These are phyloP conservation scores for Iguana delicatissima DNA, from an alignment of 2,797 vertebrate species.

Conservation along the genomic window DNA sequence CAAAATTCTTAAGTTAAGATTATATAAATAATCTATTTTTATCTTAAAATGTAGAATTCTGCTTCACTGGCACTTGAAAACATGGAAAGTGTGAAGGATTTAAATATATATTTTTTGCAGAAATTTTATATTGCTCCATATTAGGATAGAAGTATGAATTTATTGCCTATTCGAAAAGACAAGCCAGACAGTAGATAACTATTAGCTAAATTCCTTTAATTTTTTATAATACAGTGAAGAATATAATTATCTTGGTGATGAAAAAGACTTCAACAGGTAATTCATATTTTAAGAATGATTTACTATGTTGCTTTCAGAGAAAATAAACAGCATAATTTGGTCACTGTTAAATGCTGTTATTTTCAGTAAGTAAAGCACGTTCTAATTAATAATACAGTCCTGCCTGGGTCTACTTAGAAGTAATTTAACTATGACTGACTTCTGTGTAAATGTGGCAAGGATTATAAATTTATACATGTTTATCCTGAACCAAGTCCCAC, in stretches of 20 bases:
- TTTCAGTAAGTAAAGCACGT: neutral
- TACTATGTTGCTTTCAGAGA: constrained; percentile 32
- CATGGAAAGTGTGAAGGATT: constrained; percentile 50
- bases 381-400: neutral
- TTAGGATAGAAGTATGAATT: neutral
- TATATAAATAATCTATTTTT: constrained; percentile 63
- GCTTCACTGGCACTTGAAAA: constrained; percentile 43
- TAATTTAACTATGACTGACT: neutral
- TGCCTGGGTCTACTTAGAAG: neutral
- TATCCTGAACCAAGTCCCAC: neutral
- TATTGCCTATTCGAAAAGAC: neutral
- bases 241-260: neutral
- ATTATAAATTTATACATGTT: neutral
- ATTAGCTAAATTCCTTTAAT: constrained; percentile 46
- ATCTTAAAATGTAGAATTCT: constrained; percentile 69
- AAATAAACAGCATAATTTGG: constrained; percentile 10
- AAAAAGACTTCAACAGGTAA: constrained; percentile 51
- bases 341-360: neutral
- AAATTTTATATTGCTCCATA: constrained; percentile 33
- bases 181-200: neutral
- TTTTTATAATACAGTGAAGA: neutral
- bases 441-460: neutral
- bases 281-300: neutral
- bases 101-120: constrained; percentile 55
- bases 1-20: constrained; percentile 68